These are phyloP conservation scores for Ceratina calcarata DNA, from an alignment of 1,140 invertebrate species.

Conservation along the genomic window DNA sequence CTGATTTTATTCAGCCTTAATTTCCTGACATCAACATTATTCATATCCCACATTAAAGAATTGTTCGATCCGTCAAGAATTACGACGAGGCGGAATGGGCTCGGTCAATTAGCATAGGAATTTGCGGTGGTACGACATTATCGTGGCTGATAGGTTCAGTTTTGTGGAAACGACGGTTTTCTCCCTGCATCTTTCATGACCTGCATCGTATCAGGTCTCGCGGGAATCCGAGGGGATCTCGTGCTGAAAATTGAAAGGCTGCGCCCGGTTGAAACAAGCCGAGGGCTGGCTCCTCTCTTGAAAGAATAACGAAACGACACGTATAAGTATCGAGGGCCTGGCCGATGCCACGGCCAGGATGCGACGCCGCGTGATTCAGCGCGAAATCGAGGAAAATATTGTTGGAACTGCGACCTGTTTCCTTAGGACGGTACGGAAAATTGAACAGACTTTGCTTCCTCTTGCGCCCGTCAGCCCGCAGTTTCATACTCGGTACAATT, in stretches of 20 bases:
- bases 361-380: not conserved
- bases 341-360: not conserved
- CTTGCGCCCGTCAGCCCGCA: no score
- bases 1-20: no score
- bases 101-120: slow-evolving; percentile 22
- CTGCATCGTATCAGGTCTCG: not conserved
- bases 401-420: not conserved
- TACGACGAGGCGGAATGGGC: not conserved
- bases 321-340: not conserved
- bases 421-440: not conserved
- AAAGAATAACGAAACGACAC: slow-evolving; percentile 34
- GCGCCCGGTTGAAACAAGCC: not conserved
- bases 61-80: no score
- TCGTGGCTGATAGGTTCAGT: slow-evolving; percentile 15
- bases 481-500: no score
- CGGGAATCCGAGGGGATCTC: not conserved
- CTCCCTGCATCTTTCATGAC: slow-evolving; percentile 27
- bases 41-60: no score
- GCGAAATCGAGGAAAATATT: not conserved
- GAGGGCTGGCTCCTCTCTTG: not conserved
- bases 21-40: no score
- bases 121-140: slow-evolving; percentile 5
- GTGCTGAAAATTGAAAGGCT: slow-evolving; percentile 36
- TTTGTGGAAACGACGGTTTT: not conserved
- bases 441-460: not conserved